Conservation (phyloP, 1,140 invertebrate species). For the Drosophila sp. region DNA sequence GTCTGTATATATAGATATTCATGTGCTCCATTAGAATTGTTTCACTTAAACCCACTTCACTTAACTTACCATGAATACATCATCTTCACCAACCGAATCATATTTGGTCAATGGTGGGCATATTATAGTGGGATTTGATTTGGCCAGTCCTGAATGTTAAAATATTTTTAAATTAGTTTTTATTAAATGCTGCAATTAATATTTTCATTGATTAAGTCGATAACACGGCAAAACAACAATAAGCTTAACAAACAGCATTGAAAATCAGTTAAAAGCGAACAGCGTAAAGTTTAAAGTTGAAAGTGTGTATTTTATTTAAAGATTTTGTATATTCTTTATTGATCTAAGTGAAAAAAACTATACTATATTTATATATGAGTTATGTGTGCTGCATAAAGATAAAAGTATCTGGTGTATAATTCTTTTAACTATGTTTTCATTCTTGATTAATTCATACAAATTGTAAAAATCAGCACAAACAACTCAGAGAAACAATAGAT, state of each 20-base stretch:
- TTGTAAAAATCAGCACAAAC: conserved; percentile 37
- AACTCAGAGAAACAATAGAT: background rate
- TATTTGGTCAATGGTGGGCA: conserved; percentile 85
- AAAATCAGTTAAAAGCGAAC: conserved; percentile 18
- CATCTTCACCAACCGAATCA: conserved; percentile 91
- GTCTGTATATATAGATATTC: conserved; percentile 87
- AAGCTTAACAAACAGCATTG: conserved; percentile 45
- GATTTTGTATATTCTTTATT: conserved; percentile 8
- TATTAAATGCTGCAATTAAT: background rate
- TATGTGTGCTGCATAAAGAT: conserved; percentile 1
- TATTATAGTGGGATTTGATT: conserved; percentile 84
- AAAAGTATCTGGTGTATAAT: background rate
- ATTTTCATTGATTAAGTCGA: background rate
- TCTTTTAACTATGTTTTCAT: background rate
- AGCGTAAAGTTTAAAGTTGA: conserved; percentile 37
- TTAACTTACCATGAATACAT: conserved; percentile 92
- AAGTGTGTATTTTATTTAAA: conserved; percentile 25
- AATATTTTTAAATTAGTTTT: background rate
- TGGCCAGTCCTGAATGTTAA: conserved; percentile 76
- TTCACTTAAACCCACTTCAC: background rate
- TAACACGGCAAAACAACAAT: conserved; percentile 43
- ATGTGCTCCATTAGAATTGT: conserved; percentile 16
- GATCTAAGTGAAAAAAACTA: conserved; percentile 16
- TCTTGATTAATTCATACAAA: background rate
- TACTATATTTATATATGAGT: conserved; percentile 2